phyloP scores from a whole-genome alignment of 2,113 vertebrate species.

The Zingel zingel region DNA sequence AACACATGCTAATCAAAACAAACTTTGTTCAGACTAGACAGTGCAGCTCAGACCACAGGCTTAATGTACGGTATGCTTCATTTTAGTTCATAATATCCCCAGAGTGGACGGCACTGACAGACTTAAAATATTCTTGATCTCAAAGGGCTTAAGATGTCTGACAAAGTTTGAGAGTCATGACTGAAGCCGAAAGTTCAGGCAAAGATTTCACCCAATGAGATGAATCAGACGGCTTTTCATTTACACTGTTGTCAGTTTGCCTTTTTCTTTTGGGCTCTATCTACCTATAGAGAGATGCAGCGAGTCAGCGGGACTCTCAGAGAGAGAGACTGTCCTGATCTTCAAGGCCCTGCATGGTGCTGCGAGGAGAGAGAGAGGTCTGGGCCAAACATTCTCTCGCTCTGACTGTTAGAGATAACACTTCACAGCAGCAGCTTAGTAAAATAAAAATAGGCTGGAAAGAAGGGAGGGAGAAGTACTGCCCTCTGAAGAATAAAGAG shows the following conservation, averaged over 20 bases:
- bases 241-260: constrained; percentile 58
- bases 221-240: constrained; percentile 40
- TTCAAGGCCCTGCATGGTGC: constrained; percentile 52
- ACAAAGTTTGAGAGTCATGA: constrained; percentile 22
- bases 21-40: constrained; percentile 4
- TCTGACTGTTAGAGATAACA: constrained; percentile 68
- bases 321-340: constrained; percentile 52
- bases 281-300: constrained; percentile 47
- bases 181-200: constrained; percentile 37
- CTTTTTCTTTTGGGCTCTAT: constrained; percentile 45
- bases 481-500: constrained; percentile 45
- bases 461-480: constrained; percentile 2
- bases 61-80: background rate
- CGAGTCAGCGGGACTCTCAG: constrained; percentile 23
- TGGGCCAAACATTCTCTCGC: constrained; percentile 38
- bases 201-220: constrained; percentile 30
- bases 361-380: constrained; percentile 26
- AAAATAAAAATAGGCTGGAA: constrained; percentile 26
- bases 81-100: constrained; percentile 1
- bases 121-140: constrained; percentile 22
- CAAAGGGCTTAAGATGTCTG: constrained; percentile 27
- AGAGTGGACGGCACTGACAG: background rate
- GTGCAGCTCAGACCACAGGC: background rate
- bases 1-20: constrained; percentile 33
- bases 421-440: constrained; percentile 59